Evolutionary conservation across 2,797 vertebrate species (phyloP), one percentile per base, ranked within the genome.

Genomic region (Parambassis ranga): DNA sequence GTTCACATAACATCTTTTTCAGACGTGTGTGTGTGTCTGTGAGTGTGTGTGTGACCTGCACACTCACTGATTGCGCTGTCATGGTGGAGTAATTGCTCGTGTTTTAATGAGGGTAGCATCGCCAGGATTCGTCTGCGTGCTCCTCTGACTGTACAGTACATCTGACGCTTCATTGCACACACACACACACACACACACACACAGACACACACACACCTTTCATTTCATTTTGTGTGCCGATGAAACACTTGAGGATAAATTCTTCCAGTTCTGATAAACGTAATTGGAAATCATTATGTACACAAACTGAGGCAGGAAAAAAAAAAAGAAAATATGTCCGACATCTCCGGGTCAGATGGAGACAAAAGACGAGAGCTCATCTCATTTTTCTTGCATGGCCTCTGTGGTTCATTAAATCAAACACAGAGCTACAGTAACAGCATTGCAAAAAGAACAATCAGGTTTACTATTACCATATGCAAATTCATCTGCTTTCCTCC

Each of bases 1-100:
- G 61, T 51, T 15, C 53, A 23, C 39, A 44, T 56, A 20, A 56
- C 7, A 35, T 59, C 4, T 48, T 36, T 26, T 23, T 41, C 26
- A 33, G 16, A 55, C 69, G 39, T 37, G 59, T 61, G 2, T 22
- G 46, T 44, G 30, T 41, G 35, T 37, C 5, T 36, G 65, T 50
- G 20, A 50, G 35, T 35, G 43, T 60, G 35, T 42, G 53, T 30
- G 43, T 60, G 52, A 67, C 66, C 35, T n/a, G n/a, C 41, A 24
- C 53, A 38, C 74, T 69, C 36, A 42, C 75, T 87, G 87, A 88
- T 86, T 85, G 70, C 77, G 74, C 64, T 83, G 86, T 85, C 87
- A 84, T 10, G 11, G 66, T 68, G 64, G 79, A 86, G 83, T 90
- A 85, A 89, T 84, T 81, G 80, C 71, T 60, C 14, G 56, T 15